phyloP scores from a whole-genome alignment of 1,140 invertebrate species.

The Sycobia sp. region DNA sequence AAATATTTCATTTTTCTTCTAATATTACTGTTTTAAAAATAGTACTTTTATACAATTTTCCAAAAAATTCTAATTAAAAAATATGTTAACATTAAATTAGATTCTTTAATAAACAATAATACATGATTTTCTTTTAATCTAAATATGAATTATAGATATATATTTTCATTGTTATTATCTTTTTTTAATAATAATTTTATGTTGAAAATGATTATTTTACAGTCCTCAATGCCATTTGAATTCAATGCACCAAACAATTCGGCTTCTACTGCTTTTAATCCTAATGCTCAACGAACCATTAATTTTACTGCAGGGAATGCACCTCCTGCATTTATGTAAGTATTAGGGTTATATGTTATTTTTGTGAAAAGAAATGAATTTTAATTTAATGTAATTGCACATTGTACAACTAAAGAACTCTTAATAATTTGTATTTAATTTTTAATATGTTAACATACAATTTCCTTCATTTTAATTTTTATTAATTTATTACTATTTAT shows the following conservation, averaged over 20 bases:
- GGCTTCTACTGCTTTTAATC: slow-evolving; percentile 50
- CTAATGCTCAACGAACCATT: slow-evolving; percentile 52
- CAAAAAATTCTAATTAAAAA: too few relatives aligned
- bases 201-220: slow-evolving; percentile 4
- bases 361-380: background rate
- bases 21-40: background rate
- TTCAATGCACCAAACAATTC: slow-evolving; percentile 48
- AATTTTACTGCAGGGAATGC: slow-evolving; percentile 57
- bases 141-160: too few relatives aligned
- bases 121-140: too few relatives aligned
- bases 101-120: too few relatives aligned
- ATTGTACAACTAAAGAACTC: background rate
- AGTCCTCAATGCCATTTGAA: slow-evolving; percentile 47
- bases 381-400: background rate
- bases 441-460: background rate
- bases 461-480: background rate
- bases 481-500: background rate
- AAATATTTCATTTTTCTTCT: too few relatives aligned
- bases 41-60: too few relatives aligned
- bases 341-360: slow-evolving; percentile 21
- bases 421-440: too few relatives aligned
- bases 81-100: too few relatives aligned
- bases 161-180: too few relatives aligned
- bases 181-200: too few relatives aligned
- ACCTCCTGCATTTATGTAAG: slow-evolving; percentile 54